Conservation (phyloP, 2,113 vertebrate genomes). For the Urocitellus parryii region DNA sequence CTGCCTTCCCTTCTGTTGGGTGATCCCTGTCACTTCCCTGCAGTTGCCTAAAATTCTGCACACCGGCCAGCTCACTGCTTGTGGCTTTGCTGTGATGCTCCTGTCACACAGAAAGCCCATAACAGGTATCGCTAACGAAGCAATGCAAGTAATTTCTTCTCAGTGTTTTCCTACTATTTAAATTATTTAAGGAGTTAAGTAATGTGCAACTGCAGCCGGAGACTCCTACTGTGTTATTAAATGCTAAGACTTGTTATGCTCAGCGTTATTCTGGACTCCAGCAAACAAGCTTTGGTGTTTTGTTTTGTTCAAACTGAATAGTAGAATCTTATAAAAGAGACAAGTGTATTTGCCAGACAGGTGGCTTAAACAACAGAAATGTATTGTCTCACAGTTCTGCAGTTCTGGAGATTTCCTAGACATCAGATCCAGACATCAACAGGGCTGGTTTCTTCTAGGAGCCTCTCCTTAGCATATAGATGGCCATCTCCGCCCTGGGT, state of each 20-base stretch:
- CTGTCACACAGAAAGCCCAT: neutral
- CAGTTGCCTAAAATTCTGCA: neutral
- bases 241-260: constrained; percentile 4
- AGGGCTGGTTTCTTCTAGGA: neutral
- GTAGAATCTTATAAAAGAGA: neutral
- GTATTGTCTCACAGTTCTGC: neutral
- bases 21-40: neutral
- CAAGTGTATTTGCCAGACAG: neutral
- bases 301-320: neutral
- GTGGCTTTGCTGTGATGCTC: neutral
- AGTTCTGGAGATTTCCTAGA: neutral
- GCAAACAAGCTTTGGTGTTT: neutral
- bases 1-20: neutral
- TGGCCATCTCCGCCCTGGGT: accelerated
- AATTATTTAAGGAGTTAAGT: constrained; percentile 53
- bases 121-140: neutral
- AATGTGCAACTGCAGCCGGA: neutral
- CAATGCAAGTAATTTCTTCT: neutral
- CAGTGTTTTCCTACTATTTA: neutral
- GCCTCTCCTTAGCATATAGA: neutral
- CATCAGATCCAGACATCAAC: neutral
- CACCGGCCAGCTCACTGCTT: neutral
- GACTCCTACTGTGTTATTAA: neutral
- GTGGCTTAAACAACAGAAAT: neutral
- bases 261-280: constrained; percentile 22